Percentiles rank a stretch among this genome's conserved stretches.
These are phyloP conservation scores for Pelusios castaneus DNA, from an alignment of 2,113 vertebrate species.

Conservation along the genomic window DNA sequence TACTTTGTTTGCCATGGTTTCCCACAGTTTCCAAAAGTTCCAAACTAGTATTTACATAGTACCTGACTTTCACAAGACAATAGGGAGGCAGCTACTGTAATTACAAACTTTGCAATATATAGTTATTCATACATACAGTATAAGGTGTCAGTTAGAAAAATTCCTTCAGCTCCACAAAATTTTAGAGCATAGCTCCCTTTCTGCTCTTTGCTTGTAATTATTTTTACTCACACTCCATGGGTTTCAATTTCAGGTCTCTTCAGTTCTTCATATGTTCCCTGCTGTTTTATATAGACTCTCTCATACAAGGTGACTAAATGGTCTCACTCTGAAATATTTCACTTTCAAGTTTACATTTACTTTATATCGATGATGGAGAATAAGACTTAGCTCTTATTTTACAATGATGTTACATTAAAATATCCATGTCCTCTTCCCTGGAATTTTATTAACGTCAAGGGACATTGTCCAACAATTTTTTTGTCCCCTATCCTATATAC, in stretches of 20 bases:
- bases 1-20: background rate
- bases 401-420: background rate
- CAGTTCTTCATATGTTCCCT: background rate
- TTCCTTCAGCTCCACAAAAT: background rate
- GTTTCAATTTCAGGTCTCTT: slow-evolving; percentile 39
- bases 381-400: background rate
- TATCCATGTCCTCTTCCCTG: background rate
- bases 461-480: background rate
- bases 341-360: background rate
- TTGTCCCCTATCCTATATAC: background rate
- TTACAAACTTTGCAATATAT: background rate
- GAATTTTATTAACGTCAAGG: background rate
- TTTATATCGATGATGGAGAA: background rate
- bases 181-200: slow-evolving; percentile 9
- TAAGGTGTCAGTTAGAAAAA: background rate
- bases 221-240: slow-evolving; percentile 45
- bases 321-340: background rate
- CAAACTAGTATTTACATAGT: background rate
- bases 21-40: background rate
- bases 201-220: slow-evolving; percentile 45
- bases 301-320: background rate
- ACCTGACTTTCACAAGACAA: background rate
- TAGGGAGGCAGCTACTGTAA: background rate
- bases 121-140: background rate
- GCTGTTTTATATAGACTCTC: background rate